Percentiles rank a stretch among this genome's conserved stretches.
These are phyloP conservation scores for Sebastes itinus DNA, from an alignment of 2,797 vertebrate species.

Conservation along the genomic window DNA sequence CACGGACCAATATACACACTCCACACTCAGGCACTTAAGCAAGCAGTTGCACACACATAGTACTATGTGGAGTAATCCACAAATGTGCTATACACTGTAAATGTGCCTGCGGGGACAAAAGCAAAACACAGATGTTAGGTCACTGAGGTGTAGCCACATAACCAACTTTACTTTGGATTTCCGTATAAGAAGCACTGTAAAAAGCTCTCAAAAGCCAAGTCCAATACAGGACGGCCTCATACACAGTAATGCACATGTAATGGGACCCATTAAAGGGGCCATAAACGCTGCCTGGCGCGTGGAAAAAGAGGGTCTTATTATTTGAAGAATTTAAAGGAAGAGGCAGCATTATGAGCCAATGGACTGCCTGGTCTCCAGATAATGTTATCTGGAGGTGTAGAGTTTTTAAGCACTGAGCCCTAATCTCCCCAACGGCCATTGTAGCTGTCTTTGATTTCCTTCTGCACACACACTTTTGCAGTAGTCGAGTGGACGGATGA, in stretches of 20 bases:
- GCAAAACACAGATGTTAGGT: conserved; percentile 15
- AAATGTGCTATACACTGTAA: conserved; percentile 9
- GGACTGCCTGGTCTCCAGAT: neutral
- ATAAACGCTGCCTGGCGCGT: conserved; percentile 41
- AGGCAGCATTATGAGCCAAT: neutral
- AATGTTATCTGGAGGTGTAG: conserved; percentile 5
- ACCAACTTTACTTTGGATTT: conserved; percentile 22
- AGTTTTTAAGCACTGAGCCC: neutral
- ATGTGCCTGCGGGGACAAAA: neutral
- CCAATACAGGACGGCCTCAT: conserved; percentile 33
- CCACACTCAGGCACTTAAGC: conserved; percentile 15
- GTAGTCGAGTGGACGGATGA: neutral
- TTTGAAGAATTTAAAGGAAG: conserved; percentile 34
- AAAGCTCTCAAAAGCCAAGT: conserved; percentile 44
- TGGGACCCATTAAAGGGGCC: conserved; percentile 49
- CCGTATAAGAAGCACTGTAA: conserved; percentile 11
- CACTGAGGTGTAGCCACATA: conserved; percentile 28
- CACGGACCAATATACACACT: conserved; percentile 6
- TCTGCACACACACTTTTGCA: neutral
- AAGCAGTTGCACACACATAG: conserved; percentile 2
- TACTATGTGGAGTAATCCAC: neutral
- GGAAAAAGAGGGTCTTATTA: conserved; percentile 35
- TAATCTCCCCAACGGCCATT: neutral
- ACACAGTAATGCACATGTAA: conserved; percentile 44
- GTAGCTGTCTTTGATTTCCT: neutral